Evolutionary conservation across 2,888 invertebrate genomes (phyloP).

Genomic region (Synergus laeviventris): DNA sequence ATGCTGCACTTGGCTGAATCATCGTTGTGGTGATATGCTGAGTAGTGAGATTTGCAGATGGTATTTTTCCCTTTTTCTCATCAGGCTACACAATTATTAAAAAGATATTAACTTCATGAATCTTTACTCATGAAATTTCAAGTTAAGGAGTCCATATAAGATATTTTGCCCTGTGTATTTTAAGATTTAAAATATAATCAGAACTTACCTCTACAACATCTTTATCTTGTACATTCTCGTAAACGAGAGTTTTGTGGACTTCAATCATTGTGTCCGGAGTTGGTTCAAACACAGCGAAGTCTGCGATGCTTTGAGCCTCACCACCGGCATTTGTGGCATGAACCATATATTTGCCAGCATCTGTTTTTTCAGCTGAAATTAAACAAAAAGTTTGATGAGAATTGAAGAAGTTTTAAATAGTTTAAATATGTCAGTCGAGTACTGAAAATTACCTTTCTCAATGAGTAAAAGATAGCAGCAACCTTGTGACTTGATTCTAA

Average conservation of each 20-base stretch:
- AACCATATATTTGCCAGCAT: constrained; percentile 88
- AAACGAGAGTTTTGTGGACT: constrained; percentile 82
- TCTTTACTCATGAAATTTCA: neutral
- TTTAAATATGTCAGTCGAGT: neutral
- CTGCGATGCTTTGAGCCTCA: constrained; percentile 89
- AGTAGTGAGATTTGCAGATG: constrained; percentile 67
- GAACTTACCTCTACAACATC: constrained; percentile 67
- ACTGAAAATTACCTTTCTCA: constrained; percentile 80
- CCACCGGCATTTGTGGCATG: constrained; percentile 86
- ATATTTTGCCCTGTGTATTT: neutral
- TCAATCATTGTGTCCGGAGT: constrained; percentile 83
- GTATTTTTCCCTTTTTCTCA: constrained; percentile 67
- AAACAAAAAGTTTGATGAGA: neutral
- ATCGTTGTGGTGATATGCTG: constrained; percentile 69
- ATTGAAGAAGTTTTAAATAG: neutral
- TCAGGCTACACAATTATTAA: constrained; percentile 62
- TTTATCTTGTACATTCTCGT: constrained; percentile 78
- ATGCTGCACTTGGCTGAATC: constrained; percentile 68
- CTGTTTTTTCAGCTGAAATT: constrained; percentile 78
- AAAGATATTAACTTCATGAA: neutral
- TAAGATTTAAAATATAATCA: neutral
- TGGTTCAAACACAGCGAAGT: constrained; percentile 85
- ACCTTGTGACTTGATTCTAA: constrained; percentile 81
- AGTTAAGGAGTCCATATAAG: neutral
- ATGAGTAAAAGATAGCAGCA: constrained; percentile 83